Base-by-base conservation (phyloP, 2,888 invertebrate genomes). In the Frankliniella fusca region DNA sequence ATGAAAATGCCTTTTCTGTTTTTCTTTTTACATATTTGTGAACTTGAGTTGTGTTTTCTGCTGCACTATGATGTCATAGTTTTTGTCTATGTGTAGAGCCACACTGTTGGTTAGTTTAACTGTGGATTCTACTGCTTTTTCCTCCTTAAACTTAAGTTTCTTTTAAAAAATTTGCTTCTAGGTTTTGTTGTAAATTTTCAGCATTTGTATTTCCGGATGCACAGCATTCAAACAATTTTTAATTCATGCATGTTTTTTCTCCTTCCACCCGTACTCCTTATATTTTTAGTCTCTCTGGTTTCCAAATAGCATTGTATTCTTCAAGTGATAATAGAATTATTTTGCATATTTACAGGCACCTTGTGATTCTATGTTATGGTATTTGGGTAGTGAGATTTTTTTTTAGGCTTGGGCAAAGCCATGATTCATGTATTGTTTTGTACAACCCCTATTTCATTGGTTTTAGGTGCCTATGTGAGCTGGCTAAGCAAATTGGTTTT, bases 401-500 rank as follows among this genome's bases (percentile, higher is more conserved):
- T 38, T 2, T 38, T 38, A 3, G 38, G 38, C 38, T 38, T 38
- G 38, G 2, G 5, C 27, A 27, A 2, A 76, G 1, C 27, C 70
- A 0, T 23, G 23, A 76, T 76, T n/a, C 27, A 23, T 27, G 11
- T 2, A 76, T 76, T 76, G 7, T 23, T 7, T 27, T 3, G 38
- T 38, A 38, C 5, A 38, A 38, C 2, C 3, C 38, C 38, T 38
- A 38, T 76, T 12, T 27, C 20, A 20, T 23, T 81, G 65, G 54
- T 61, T 81, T 23, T 88, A 91, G 97, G 86, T 98, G 98, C 88
- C 90, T 98, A 82, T 98, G 98, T 89, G 97, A 97, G 88, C 88
- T 98, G 85, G 96, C 98, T 18, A 94, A 95, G 86, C 96, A 97
- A 89, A 98, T 98, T 85, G 98, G 98, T 12, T 98, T 98, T 89